Evolutionary conservation across 1,140 invertebrate genomes (phyloP).

Genomic region (Sinonovacula constricta): DNA sequence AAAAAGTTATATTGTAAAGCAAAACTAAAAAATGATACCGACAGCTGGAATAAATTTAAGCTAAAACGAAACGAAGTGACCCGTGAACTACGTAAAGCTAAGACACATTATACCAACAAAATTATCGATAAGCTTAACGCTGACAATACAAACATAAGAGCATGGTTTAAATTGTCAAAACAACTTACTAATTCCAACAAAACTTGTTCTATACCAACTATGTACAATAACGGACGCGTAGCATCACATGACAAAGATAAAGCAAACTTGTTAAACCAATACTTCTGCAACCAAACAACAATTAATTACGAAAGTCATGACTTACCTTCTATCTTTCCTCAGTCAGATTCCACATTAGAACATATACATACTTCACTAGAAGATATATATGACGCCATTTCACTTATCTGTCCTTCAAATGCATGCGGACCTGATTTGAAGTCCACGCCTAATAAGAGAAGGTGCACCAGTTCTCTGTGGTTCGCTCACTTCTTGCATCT

Average conservation of each 20-base stretch:
- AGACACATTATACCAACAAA: slow-evolving; percentile 1
- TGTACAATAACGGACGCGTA: not conserved
- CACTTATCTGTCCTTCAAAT: not conserved
- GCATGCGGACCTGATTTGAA: slow-evolving; percentile 14
- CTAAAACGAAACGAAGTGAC: slow-evolving; percentile 13
- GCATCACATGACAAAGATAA: slow-evolving; percentile 6
- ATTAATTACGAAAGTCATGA: not conserved
- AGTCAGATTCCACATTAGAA: too few relatives aligned
- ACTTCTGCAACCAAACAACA: not conserved
- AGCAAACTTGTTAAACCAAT: not conserved
- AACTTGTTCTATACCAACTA: slow-evolving; percentile 1
- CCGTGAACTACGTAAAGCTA: slow-evolving; percentile 3
- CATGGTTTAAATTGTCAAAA: too few relatives aligned
- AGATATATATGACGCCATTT: slow-evolving; percentile 12
- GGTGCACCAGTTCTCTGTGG: not conserved
- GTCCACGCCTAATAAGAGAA: slow-evolving; percentile 12
- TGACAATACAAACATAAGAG: not conserved
- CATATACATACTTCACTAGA: not conserved
- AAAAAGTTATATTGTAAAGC: slow-evolving; percentile 28
- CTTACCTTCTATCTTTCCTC: slow-evolving; percentile 1
- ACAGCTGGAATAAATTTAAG: slow-evolving; percentile 10
- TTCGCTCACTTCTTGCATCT: slow-evolving; percentile 2
- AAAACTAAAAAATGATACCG: slow-evolving; percentile 23
- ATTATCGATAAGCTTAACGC: not conserved
- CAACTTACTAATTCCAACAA: too few relatives aligned